Evolutionary conservation across 2,888 invertebrate genomes (phyloP), one percentile per base, ranked within the genome.

Genomic region (Eurytoma adleriae): DNA sequence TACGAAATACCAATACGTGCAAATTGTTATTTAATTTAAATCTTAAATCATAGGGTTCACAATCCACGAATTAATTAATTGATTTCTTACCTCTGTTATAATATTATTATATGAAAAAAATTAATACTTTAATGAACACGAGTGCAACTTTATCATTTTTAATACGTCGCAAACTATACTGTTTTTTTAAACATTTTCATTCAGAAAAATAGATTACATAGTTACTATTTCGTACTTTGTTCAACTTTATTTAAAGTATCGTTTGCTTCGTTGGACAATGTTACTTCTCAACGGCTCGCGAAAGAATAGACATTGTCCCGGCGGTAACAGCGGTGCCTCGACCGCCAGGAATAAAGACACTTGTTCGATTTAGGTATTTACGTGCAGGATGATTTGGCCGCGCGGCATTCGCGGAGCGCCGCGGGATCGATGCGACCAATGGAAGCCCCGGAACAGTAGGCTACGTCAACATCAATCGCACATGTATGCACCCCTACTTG

Each of bases 351-450:
- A 2, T 54, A 57, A 76, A 40, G 18, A 52, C 13, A 30, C 24
- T 24, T 13, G 14, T 54, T 66, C 30, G 5, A 62, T 62, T 20
- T 18, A 62, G 64, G n/a, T 52, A 59, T 24, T 71, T 59, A 7
- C 61, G 54, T 54, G 20, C 50, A 50, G 54, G 79, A 79, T 75
- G 75, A 75, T 75, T 71, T 79, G 75, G 79, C 52, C 75, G 79
- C 14, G 75, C 70, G 75, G 75, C 61, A 75, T 79, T 79, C 75
- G 79, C 59, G 71, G 54, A 79, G 48, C 66, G 52, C 13, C 13
- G n/a, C 3, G 20, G 50, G 57, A 71, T 75, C 75, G 75, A 75
- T 75, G 24, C 67, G 54, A 30, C 79, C 79, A 79, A 79, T 79
- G 40, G 20, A 1, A 24, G 13, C 10, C 10, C 69, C 59, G 57